phyloP scores from a whole-genome alignment of 2,888 invertebrate species.

The Drosophila ezoana region DNA sequence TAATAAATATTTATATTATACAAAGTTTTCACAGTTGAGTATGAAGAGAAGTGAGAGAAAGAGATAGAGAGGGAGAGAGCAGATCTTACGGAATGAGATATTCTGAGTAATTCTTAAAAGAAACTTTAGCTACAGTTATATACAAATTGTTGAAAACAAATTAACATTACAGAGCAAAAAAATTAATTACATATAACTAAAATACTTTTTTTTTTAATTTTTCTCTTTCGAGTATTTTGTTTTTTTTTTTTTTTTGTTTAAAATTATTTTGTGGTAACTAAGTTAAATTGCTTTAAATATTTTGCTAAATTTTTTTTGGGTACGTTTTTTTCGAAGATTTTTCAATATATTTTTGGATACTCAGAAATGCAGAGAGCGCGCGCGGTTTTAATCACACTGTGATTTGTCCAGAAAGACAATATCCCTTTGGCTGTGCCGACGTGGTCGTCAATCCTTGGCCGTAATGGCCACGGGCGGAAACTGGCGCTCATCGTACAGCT shows the following conservation, averaged over 20 bases:
- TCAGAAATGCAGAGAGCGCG: conserved; percentile 37
- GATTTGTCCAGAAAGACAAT: conserved; percentile 52
- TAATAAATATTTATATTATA: conserved; percentile 30
- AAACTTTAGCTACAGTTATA: conserved; percentile 28
- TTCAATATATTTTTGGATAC: conserved; percentile 18
- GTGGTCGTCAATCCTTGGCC: conserved; percentile 83
- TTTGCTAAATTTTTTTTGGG: conserved; percentile 40
- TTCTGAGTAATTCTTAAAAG: conserved; percentile 13
- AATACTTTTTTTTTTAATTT: conserved; percentile 64
- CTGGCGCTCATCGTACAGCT: conserved; percentile 84
- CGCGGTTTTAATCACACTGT: conserved; percentile 33
- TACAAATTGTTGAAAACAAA: conserved; percentile 33
- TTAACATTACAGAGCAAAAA: conserved; percentile 30
- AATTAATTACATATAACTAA: conserved; percentile 49
- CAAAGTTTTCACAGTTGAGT: conserved; percentile 23
- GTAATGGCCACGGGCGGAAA: conserved; percentile 84
- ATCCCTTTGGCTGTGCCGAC: conserved; percentile 40
- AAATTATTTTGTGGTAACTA: conserved; percentile 16
- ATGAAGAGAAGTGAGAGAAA: conserved; percentile 7
- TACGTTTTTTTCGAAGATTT: background rate
- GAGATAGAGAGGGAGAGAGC: conserved; percentile 7
- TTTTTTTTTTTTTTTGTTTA: conserved; percentile 22
- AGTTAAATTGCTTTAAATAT: conserved; percentile 46
- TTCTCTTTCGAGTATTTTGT: conserved; percentile 63
- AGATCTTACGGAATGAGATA: conserved; percentile 47